Conservation (phyloP, 2,797 vertebrate species). For the Pantherophis vulpinus region DNA sequence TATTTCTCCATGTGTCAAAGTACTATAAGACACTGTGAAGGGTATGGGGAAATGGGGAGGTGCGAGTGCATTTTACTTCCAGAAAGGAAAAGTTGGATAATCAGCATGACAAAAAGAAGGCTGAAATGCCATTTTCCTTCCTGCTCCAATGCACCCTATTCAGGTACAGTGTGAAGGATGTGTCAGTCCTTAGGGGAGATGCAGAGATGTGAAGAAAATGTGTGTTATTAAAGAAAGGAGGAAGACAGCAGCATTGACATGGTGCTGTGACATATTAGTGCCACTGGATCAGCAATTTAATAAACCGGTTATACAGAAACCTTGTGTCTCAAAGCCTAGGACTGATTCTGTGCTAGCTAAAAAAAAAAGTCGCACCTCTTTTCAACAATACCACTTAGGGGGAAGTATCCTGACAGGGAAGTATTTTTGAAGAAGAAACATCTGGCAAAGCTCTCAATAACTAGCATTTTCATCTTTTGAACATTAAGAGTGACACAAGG, state of each 20-base stretch:
- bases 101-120: slow-evolving; percentile 28
- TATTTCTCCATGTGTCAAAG: slow-evolving; percentile 7
- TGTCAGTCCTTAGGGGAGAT: not conserved
- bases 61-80: not conserved
- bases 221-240: not conserved
- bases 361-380: not conserved
- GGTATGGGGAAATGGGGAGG: not conserved
- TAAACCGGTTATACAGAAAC: not conserved
- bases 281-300: slow-evolving; percentile 1
- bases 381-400: not conserved
- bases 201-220: slow-evolving; percentile 5
- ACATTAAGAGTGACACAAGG: not conserved
- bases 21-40: not conserved
- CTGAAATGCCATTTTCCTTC: slow-evolving; percentile 16
- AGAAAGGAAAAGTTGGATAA: slow-evolving; percentile 25
- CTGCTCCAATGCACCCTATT: slow-evolving; percentile 20
- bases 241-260: not conserved
- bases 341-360: not conserved
- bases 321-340: not conserved
- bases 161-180: not conserved
- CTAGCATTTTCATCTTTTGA: not conserved
- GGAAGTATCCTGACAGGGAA: not conserved
- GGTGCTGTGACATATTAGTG: not conserved
- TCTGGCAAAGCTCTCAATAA: not conserved
- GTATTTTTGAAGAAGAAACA: not conserved